phyloP scores from a whole-genome alignment of 2,888 invertebrate genomes.

The Galerucella nymphaeae region DNA sequence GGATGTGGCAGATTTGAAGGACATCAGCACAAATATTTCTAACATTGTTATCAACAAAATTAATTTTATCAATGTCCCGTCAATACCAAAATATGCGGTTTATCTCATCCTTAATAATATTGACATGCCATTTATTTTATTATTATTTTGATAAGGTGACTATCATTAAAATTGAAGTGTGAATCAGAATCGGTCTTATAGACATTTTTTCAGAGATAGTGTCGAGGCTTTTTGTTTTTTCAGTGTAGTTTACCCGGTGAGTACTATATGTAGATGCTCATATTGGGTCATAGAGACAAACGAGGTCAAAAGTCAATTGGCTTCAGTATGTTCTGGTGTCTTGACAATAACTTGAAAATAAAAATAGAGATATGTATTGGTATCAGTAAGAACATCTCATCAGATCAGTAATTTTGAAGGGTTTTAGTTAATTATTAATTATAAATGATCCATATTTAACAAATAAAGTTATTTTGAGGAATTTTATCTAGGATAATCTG shows the following conservation, averaged over 20 bases:
- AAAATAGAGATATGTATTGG: conserved; percentile 11
- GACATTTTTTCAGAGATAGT: background rate
- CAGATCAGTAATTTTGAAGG: no score
- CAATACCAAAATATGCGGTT: background rate
- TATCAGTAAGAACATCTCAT: no score
- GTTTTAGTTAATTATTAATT: no score
- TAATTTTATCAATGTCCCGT: conserved; percentile 3
- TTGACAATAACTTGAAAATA: conserved; percentile 43
- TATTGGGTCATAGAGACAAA: conserved; percentile 48
- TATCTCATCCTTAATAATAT: background rate
- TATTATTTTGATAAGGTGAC: background rate
- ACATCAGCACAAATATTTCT: no score
- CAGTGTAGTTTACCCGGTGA: conserved; percentile 3
- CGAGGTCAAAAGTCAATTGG: conserved; percentile 51
- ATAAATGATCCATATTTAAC: no score
- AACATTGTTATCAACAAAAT: background rate
- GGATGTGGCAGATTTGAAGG: conserved; percentile 12
- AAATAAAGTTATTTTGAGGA: no score
- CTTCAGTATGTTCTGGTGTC: conserved; percentile 44
- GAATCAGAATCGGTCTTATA: background rate
- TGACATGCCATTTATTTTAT: background rate
- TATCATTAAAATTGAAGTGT: no score
- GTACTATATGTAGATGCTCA: conserved; percentile 22
- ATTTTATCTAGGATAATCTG: no score
- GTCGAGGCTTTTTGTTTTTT: background rate